Percentiles rank a stretch among this genome's conserved stretches.
These are phyloP conservation scores for Anarrhichthys ocellatus DNA, from an alignment of 2,113 vertebrate species.

Conservation along the genomic window DNA sequence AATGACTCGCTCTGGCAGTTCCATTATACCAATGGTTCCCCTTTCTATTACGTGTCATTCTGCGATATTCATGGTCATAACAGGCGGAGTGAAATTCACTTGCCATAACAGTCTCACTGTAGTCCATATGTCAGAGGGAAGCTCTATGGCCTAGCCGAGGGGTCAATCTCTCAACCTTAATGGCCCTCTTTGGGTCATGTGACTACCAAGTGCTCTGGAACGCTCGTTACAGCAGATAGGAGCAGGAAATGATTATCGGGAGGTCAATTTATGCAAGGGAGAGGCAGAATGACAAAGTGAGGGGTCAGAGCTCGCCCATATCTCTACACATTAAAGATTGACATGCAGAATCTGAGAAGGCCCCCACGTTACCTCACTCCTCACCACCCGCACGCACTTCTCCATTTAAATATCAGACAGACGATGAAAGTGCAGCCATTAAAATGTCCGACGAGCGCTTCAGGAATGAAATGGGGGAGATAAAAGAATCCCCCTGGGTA, in stretches of 20 bases:
- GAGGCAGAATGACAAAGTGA: slow-evolving; percentile 78
- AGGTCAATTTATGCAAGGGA: slow-evolving; percentile 83
- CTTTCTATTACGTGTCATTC: slow-evolving; percentile 70
- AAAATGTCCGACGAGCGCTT: slow-evolving; percentile 82
- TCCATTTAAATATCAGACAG: slow-evolving; percentile 86
- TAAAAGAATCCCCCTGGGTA: slow-evolving; percentile 84
- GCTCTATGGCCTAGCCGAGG: slow-evolving; percentile 64
- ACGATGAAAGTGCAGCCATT: slow-evolving; percentile 85
- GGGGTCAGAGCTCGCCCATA: slow-evolving; percentile 79
- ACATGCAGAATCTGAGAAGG: slow-evolving; percentile 78
- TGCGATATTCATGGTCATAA: slow-evolving; percentile 74
- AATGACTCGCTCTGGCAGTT: slow-evolving; percentile 59
- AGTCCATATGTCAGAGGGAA: slow-evolving; percentile 78
- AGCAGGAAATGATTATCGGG: slow-evolving; percentile 81
- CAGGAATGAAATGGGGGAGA: slow-evolving; percentile 85
- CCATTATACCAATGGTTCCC: slow-evolving; percentile 72
- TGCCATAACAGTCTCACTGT: slow-evolving; percentile 66
- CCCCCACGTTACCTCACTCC: slow-evolving; percentile 55
- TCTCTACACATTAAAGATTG: slow-evolving; percentile 83
- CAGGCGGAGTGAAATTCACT: slow-evolving; percentile 71
- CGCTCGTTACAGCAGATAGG: slow-evolving; percentile 78
- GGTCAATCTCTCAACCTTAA: slow-evolving; percentile 83
- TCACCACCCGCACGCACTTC: slow-evolving; percentile 71
- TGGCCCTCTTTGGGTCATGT: slow-evolving; percentile 75
- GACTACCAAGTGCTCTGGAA: slow-evolving; percentile 71